Evolutionary conservation across 2,888 invertebrate genomes (phyloP), one percentile per base, ranked within the genome.

Genomic region (Dicranocentrus wangi): DNA sequence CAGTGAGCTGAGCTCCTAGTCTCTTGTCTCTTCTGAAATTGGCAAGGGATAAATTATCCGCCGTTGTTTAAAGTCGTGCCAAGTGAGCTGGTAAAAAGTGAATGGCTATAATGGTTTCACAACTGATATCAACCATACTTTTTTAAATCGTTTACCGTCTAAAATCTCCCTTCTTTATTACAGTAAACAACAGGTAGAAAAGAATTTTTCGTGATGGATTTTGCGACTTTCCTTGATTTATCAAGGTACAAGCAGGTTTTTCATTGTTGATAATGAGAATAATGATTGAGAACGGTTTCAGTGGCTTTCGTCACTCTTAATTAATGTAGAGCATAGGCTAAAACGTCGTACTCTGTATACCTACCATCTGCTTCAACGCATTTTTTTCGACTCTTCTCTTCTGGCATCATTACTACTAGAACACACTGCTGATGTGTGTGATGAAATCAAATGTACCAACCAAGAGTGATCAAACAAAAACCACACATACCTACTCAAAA

Each of bases 301-400:
- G 27, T 55, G 7, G 55, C 23, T 58, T 75, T 75, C 47, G 32
- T 58, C 66, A 66, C 58, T 55, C 28, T 42, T 75, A 75, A 66
- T 75, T 75, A 75, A 75, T 66, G 66, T 27, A 39, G 42, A 73
- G 19, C 53, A 55, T 7, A 51, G n/a, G 39, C 8, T 51, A 51
- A 39, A 32, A 32, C 32, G 32, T 32, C 5, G 47, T 47, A n/a
- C n/a, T n/a, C n/a, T n/a, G n/a, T 15, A 7, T 61, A 71, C 27
- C 61, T 28, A 28, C 60, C 71, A 71, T 61, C 28, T 71, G 71
- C n/a, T n/a, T n/a, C n/a, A 39, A 47, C 8, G 13, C 39, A 13
- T 63, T 1, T 19, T 19, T 42, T 42, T 32, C 10, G 15, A 19
- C 58, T 7, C 2, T 15, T 58, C 60, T 5, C 10, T 5, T 47